Conservation (phyloP, 2,113 vertebrate genomes). For the Callipepla squamata region DNA sequence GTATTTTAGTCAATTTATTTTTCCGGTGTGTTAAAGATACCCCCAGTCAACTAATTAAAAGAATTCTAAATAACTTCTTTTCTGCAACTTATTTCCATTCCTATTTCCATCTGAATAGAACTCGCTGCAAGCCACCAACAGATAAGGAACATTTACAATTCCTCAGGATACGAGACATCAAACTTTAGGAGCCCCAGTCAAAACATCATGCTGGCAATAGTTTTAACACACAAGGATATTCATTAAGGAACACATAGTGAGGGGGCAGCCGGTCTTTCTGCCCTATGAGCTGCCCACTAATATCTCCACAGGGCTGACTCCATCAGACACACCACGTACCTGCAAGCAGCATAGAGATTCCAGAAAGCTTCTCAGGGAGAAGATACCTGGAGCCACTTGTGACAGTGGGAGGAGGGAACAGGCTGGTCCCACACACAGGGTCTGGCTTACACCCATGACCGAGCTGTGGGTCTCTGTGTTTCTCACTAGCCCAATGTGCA, state of each 20-base stretch:
- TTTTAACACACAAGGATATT: not conserved
- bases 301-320: not conserved
- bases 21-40: not conserved
- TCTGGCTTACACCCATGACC: fast-evolving
- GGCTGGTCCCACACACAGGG: not conserved
- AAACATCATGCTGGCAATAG: not conserved
- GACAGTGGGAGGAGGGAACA: not conserved
- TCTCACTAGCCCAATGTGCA: not conserved
- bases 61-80: not conserved
- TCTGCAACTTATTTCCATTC: not conserved
- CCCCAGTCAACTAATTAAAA: not conserved
- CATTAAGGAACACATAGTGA: not conserved
- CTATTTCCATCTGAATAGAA: not conserved
- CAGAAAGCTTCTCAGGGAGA: not conserved
- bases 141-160: not conserved
- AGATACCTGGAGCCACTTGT: fast-evolving
- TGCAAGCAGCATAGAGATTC: not conserved
- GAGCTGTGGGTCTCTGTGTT: fast-evolving
- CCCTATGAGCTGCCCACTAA: not conserved
- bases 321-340: fast-evolving
- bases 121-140: not conserved
- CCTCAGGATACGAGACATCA: not conserved
- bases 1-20: not conserved
- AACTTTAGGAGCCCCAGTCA: not conserved
- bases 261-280: not conserved